phyloP scores from a whole-genome alignment of 2,888 invertebrate genomes.

The Mythimna vitellina region DNA sequence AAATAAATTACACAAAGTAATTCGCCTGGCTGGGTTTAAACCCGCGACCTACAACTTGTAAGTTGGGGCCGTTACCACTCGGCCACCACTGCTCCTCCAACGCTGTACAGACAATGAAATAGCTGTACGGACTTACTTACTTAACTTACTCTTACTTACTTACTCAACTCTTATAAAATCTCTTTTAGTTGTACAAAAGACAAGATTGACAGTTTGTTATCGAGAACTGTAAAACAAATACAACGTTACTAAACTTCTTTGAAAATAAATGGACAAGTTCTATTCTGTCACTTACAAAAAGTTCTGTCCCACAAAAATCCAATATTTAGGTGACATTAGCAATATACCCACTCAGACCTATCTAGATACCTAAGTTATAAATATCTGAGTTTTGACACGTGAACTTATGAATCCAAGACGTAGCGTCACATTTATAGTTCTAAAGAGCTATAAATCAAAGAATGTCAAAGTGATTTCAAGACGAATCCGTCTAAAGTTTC shows the following conservation, averaged over 20 bases:
- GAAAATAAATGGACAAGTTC: neutral
- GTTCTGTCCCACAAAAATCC: neutral
- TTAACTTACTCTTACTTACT: too few species aligned
- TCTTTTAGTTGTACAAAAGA: neutral
- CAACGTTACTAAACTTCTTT: neutral
- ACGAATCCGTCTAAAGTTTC: slow-evolving; percentile 66
- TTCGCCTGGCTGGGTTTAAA: too few species aligned
- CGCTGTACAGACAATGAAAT: too few species aligned
- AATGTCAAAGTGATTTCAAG: slow-evolving; percentile 67
- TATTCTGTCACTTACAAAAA: neutral
- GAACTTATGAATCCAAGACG: slow-evolving; percentile 16
- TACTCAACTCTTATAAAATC: neutral
- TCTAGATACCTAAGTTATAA: slow-evolving; percentile 1
- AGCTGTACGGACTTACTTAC: too few species aligned
- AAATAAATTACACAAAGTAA: too few species aligned
- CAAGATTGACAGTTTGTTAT: neutral
- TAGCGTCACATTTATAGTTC: slow-evolving; percentile 18
- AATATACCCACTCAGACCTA: neutral
- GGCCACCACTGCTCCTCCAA: too few species aligned
- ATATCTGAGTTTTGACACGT: slow-evolving; percentile 13
- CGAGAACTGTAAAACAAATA: neutral
- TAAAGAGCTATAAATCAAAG: slow-evolving; percentile 63
- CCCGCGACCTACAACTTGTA: too few species aligned
- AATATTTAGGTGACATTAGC: neutral
- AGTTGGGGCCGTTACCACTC: too few species aligned